Evolutionary conservation across 37 sponge, comb jelly and placozoan genomes (phyloP), one percentile per base, ranked within the genome.

Genomic region (Crambe crambe): DNA sequence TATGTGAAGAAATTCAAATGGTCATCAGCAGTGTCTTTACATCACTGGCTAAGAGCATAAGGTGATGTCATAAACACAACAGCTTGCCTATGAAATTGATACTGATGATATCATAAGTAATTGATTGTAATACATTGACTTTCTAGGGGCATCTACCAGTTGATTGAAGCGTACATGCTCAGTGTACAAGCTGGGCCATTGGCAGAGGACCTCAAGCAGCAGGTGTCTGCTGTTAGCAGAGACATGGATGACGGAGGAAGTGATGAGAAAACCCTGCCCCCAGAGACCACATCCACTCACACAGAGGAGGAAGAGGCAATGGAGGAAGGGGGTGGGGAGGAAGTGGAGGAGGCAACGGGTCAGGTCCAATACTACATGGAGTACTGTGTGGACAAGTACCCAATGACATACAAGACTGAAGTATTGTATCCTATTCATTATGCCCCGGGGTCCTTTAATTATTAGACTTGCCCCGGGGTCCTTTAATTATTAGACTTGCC

Each of bases 351-450:
- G 36, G n/a, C n/a, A 37, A 51, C 57, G 18, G 87, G 87, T 27
- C 54, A 39, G 23, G 92, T 91, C 63, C 88, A 87, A 58, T 91
- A 91, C 76, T 83, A 85, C 56, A 3, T 26, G 23, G 59, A 56
- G 15, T 91, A 68, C 75, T 83, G 84, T 75, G 34, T 87, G 18
- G 92, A 91, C 57, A 56, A 79, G 60, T 67, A 76, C 37, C 83
- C 87, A 18, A 27, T 73, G 23, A 77, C 91, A 32, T 68, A 61
- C 17, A 54, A 63, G 42, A 65, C 34, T 9, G 22, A 56, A 37
- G 76, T 76, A 25, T 38, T 76, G 76, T 76, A 76, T 76, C 76
- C 76, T 59, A 22, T n/a, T n/a, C n/a, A n/a, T 39, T 54, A 54
- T 32, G 20, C 38, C 31, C 70, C 36, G 15, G n/a, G n/a, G n/a